Evolutionary conservation across 1,140 invertebrate species (phyloP), one percentile per base, ranked within the genome.

Genomic region (Drosophila kanapiae): DNA sequence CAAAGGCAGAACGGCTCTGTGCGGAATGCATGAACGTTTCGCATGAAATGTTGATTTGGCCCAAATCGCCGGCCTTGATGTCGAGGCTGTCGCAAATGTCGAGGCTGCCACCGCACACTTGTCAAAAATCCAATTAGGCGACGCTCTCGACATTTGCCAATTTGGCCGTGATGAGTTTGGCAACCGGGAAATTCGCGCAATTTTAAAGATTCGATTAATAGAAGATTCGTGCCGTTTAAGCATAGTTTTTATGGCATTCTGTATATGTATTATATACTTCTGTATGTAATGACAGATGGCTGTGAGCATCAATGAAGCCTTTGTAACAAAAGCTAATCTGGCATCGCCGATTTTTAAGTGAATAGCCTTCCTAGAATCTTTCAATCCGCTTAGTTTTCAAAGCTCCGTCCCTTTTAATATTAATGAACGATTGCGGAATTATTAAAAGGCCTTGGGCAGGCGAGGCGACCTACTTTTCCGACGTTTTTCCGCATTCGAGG

Each of bases 111-210:
- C 16, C 53, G 58, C 47, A 51, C 62, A 69, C 68, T 75, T 78
- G 67, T 84, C 82, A 84, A 84, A 85, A 85, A 85, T 85, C 82
- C 82, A 85, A 85, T 85, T 85, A 85, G 82, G 74, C 68, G 49
- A 63, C 68, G 57, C 60, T 65, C 67, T 63, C 48, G 74, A 53
- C 43, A 60, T 65, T 83, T 65, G 62, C 43, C 80, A 83, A 80
- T 74, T 71, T 51, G 45, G 16, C 18, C 56, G 38, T 11, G 37
- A 54, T 37, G 18, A 38, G 18, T 13, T 37, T 56, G 53, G 53
- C 35, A 38, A 4, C 53, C 38, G 35, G 13, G 16, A 31, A 54
- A 29, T 16, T 14, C 9, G 7, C 4, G 3, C 8, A 23, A 27
- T 16, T 43, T 42, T 18, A 57, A 31, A 40, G 16, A 33, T 13